Evolutionary conservation across 2,888 invertebrate species (phyloP).

Genomic region (Cryptocephalus moraei): DNA sequence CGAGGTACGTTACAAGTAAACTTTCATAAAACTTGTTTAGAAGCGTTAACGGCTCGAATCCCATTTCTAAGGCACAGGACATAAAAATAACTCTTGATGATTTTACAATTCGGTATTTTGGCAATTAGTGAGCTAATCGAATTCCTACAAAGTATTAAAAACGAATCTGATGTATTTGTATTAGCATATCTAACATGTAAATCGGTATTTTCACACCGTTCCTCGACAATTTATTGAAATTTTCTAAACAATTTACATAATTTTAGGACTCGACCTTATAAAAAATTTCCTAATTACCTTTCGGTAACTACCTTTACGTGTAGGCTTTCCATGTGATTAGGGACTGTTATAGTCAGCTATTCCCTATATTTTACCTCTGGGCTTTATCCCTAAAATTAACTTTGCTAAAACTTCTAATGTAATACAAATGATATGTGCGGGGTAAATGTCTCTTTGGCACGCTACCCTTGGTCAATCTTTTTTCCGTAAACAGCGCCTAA

Average conservation of each 20-base stretch:
- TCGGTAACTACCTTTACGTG: slow-evolving; percentile 15
- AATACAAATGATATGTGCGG: slow-evolving; percentile 19
- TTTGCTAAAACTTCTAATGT: slow-evolving; percentile 18
- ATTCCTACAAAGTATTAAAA: no score
- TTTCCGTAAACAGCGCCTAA: no score
- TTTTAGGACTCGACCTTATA: background rate
- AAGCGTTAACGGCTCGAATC: no score
- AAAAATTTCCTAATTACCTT: slow-evolving; percentile 9
- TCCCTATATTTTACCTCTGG: slow-evolving; percentile 14
- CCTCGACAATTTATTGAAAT: background rate
- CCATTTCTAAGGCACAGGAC: no score
- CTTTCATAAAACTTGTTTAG: no score
- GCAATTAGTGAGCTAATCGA: no score
- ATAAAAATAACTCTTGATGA: no score
- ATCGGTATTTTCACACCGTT: background rate
- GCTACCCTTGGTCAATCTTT: slow-evolving; percentile 1
- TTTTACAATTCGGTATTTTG: no score
- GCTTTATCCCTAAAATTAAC: slow-evolving; percentile 20
- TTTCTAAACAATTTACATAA: background rate
- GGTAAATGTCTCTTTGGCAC: slow-evolving; percentile 17
- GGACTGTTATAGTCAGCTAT: slow-evolving; percentile 16
- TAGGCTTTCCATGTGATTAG: slow-evolving; percentile 12
- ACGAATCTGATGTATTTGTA: no score
- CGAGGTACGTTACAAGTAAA: no score
- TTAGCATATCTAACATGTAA: background rate